These are phyloP conservation scores for Apteryx mantelli DNA, from an alignment of 2,113 vertebrate genomes.

Conservation along the genomic window DNA sequence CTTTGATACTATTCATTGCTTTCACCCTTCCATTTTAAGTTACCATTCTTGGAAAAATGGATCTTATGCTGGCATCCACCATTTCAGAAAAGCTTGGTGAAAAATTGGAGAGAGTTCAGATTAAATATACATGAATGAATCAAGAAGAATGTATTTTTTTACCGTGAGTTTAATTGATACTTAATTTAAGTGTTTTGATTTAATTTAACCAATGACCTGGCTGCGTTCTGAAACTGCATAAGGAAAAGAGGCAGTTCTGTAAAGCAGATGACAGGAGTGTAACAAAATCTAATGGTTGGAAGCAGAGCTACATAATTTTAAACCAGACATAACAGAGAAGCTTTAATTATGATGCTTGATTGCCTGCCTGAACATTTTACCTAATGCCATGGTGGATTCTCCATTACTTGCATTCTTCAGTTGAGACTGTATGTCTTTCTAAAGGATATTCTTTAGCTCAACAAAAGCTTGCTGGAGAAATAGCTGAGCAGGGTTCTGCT, in stretches of 20 bases:
- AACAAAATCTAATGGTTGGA: background rate
- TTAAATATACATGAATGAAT: background rate
- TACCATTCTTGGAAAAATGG: conserved; percentile 3
- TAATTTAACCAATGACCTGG: background rate
- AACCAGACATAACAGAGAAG: background rate
- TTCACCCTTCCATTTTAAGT: conserved; percentile 21
- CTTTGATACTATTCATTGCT: conserved; percentile 32
- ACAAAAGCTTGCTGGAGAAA: background rate
- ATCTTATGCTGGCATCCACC: background rate
- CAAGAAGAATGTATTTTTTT: background rate
- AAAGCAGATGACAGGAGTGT: background rate
- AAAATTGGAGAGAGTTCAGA: conserved; percentile 6
- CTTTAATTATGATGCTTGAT: background rate
- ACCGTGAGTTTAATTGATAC: background rate
- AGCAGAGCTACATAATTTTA: background rate
- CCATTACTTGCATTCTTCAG: background rate
- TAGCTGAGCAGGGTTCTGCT: background rate
- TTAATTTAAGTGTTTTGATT: conserved; percentile 36
- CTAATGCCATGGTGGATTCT: background rate
- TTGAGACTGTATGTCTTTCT: accelerated
- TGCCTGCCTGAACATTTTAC: background rate
- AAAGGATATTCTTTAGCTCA: background rate
- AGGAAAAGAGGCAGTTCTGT: background rate
- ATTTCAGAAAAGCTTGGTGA: conserved; percentile 5
- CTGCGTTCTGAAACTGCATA: background rate